Percentiles rank a stretch among this genome's conserved stretches.
These are phyloP conservation scores for Maconellicoccus hirsutus DNA, from an alignment of 1,140 invertebrate genomes.

Conservation along the genomic window DNA sequence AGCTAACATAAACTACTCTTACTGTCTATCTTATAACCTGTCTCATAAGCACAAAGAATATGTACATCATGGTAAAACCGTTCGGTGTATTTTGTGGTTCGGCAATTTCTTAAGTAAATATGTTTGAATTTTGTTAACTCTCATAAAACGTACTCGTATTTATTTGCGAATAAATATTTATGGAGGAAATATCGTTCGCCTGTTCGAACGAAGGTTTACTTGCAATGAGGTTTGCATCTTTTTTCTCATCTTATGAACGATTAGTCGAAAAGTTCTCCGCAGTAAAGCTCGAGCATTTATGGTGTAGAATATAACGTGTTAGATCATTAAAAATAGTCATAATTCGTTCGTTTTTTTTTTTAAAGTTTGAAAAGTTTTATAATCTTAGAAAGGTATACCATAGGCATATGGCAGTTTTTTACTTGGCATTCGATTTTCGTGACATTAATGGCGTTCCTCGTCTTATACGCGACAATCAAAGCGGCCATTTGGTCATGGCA, in stretches of 20 bases:
- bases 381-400: neutral
- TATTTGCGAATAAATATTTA: neutral
- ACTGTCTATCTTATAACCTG: too few species aligned
- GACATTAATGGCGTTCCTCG: neutral
- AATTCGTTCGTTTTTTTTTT: constrained; percentile 3
- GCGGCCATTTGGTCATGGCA: neutral
- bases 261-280: too few species aligned
- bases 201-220: neutral
- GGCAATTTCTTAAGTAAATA: neutral
- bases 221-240: too few species aligned
- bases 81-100: neutral
- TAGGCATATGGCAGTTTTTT: too few species aligned
- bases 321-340: neutral
- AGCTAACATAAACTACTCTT: too few species aligned
- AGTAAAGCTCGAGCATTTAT: too few species aligned
- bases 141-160: neutral
- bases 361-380: neutral
- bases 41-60: too few species aligned
- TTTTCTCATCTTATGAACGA: too few species aligned
- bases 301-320: neutral
- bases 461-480: neutral
- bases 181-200: neutral
- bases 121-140: neutral
- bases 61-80: too few species aligned
- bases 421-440: neutral